phyloP scores from a whole-genome alignment of 1,140 invertebrate species.

The Ephestia elutella region DNA sequence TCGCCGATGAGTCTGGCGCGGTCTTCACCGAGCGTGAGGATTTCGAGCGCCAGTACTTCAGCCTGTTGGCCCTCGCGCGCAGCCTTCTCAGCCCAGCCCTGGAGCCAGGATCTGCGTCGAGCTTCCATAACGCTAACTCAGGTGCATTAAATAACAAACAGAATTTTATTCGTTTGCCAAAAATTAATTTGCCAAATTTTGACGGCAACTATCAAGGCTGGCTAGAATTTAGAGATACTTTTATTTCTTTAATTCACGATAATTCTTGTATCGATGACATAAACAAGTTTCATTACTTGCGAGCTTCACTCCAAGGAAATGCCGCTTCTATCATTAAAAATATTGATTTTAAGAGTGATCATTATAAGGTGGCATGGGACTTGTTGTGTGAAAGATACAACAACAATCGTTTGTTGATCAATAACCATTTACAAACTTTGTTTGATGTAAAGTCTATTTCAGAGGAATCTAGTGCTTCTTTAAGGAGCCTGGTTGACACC shows the following conservation, averaged over 20 bases:
- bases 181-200: too few species aligned
- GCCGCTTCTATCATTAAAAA: conserved; percentile 5
- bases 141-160: conserved; percentile 5
- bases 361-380: conserved; percentile 14
- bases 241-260: conserved; percentile 16
- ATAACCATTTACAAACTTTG: conserved; percentile 23
- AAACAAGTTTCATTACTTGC: conserved; percentile 16
- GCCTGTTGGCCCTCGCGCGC: conserved; percentile 11
- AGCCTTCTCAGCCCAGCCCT: not conserved
- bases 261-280: conserved; percentile 13
- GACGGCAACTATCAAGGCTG: too few species aligned
- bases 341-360: conserved; percentile 8
- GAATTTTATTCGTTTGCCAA: not conserved
- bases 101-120: conserved; percentile 3
- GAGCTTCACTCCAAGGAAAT: conserved; percentile 7
- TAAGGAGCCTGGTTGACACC: conserved; percentile 19
- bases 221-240: too few species aligned
- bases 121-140: conserved; percentile 8
- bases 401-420: conserved; percentile 20
- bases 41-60: conserved; percentile 14
- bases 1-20: conserved; percentile 9
- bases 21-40: conserved; percentile 1
- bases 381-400: conserved; percentile 21
- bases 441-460: conserved; percentile 17
- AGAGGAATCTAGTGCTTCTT: conserved; percentile 17